These are phyloP conservation scores for Trachelipus rathkii DNA, from an alignment of 1,140 invertebrate species.

Conservation along the genomic window DNA sequence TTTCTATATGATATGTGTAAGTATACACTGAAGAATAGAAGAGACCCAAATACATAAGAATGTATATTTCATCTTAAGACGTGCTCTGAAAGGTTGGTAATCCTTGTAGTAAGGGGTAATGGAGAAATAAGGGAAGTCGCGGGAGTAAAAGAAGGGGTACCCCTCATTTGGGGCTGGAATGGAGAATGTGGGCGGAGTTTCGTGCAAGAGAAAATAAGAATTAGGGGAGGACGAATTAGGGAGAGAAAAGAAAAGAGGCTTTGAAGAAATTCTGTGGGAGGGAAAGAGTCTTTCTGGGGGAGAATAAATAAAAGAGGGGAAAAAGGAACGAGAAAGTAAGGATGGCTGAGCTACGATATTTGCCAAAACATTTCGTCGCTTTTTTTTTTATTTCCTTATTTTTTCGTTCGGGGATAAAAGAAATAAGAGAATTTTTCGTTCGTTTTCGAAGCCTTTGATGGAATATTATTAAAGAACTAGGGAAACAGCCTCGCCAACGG, in stretches of 20 bases:
- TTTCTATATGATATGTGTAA: too few relatives aligned
- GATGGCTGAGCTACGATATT: conserved; percentile 3
- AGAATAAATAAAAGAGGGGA: not conserved
- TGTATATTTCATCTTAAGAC: too few relatives aligned
- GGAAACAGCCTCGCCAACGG: not conserved
- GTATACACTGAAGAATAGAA: too few relatives aligned
- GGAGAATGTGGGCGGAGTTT: conserved; percentile 4
- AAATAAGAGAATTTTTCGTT: not conserved
- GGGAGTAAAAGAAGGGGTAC: not conserved
- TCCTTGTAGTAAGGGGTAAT: not conserved
- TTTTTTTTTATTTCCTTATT: not conserved
- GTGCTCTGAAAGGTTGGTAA: not conserved
- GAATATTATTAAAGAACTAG: conserved; percentile 1
- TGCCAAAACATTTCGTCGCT: conserved; percentile 3
- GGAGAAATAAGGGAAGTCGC: not conserved
- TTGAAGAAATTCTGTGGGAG: conserved; percentile 10
- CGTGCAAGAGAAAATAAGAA: not conserved
- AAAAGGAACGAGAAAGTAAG: not conserved
- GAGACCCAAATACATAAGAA: too few relatives aligned
- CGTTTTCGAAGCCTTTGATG: conserved; percentile 6
- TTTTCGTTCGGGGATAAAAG: not conserved
- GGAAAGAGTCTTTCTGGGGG: not conserved
- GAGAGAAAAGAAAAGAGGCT: conserved; percentile 9
- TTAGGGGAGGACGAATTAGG: not conserved
- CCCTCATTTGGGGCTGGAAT: conserved; percentile 1